Evolutionary conservation across 2,888 invertebrate species (phyloP).

Genomic region (Thera obeliscata): DNA sequence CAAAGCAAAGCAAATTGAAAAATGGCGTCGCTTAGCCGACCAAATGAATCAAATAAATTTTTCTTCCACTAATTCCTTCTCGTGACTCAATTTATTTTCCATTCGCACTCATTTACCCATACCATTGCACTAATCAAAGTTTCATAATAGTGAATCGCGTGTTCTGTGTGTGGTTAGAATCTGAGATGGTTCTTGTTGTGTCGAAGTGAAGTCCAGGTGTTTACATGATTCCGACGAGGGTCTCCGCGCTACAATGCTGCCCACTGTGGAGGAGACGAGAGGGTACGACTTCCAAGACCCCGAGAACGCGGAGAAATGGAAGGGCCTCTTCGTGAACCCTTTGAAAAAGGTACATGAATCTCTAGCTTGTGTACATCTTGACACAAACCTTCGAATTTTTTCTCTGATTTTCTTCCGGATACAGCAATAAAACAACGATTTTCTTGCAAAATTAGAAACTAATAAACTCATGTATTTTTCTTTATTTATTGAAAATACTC

Average conservation of each 20-base stretch:
- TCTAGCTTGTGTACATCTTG: conserved; percentile 20
- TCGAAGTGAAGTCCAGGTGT: conserved; percentile 66
- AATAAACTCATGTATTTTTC: neutral
- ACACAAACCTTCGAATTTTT: conserved; percentile 4
- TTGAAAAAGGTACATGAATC: conserved; percentile 90
- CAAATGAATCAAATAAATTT: conserved; percentile 72
- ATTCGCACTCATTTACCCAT: conserved; percentile 17
- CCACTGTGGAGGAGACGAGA: conserved; percentile 81
- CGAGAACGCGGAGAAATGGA: conserved; percentile 96
- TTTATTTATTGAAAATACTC: neutral
- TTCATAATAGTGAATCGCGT: conserved; percentile 48
- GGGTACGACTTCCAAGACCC: conserved; percentile 94
- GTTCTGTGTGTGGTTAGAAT: conserved; percentile 50
- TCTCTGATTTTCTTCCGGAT: conserved; percentile 5
- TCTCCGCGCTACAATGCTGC: conserved; percentile 74
- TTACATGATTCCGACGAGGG: conserved; percentile 78
- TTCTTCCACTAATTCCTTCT: conserved; percentile 54
- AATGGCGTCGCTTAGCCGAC: conserved; percentile 82
- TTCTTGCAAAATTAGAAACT: neutral
- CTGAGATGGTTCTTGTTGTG: conserved; percentile 65
- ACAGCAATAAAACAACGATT: neutral
- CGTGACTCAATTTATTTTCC: conserved; percentile 38
- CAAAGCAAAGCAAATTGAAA: conserved; percentile 66
- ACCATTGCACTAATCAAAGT: conserved; percentile 6
- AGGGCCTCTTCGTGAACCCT: conserved; percentile 93